Evolutionary conservation across 2,888 invertebrate genomes (phyloP).

Genomic region (Amphimallon solstitiale): DNA sequence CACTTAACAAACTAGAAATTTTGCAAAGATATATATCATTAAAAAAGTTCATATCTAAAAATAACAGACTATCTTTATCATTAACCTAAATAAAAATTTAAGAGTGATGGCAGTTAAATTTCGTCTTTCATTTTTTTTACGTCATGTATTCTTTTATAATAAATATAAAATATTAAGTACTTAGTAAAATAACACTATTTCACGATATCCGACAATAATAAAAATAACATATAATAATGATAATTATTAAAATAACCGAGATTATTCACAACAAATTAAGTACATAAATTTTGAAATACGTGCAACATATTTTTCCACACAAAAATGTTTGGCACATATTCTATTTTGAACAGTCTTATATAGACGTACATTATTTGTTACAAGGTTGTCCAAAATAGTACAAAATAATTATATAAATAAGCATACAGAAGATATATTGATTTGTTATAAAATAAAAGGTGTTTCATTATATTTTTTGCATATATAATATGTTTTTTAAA

Average conservation of each 20-base stretch:
- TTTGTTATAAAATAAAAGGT: no score
- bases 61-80: no score
- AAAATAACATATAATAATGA: not conserved
- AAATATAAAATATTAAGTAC: constrained; percentile 32
- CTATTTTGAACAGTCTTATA: not conserved
- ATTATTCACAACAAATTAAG: constrained; percentile 30
- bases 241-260: constrained; percentile 22
- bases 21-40: no score
- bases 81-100: not conserved
- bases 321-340: constrained; percentile 20
- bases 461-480: no score
- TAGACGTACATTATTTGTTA: not conserved
- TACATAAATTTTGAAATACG: constrained; percentile 1
- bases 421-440: no score
- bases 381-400: no score
- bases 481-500: no score
- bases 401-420: no score
- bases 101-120: constrained; percentile 22
- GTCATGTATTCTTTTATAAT: not conserved
- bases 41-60: no score
- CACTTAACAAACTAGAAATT: no score
- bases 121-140: not conserved
- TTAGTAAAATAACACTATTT: constrained; percentile 17
- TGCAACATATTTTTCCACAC: constrained; percentile 19
- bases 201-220: constrained; percentile 3